phyloP scores from a whole-genome alignment of 2,888 invertebrate genomes.

The Suillia variegata region DNA sequence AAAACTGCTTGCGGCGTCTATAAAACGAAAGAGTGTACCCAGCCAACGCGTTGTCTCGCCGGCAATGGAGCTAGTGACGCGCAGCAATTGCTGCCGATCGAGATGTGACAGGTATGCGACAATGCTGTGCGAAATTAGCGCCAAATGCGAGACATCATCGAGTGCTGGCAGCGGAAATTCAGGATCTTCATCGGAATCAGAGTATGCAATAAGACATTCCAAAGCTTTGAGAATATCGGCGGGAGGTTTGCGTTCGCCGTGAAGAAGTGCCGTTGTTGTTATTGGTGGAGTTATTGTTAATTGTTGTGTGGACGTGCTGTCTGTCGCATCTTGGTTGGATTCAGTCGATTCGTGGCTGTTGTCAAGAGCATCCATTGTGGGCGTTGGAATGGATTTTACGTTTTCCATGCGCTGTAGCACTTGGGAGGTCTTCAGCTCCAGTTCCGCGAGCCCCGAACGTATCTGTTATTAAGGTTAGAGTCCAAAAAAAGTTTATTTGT shows the following conservation, averaged over 20 bases:
- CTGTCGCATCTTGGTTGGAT: conserved; percentile 8
- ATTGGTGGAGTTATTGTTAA: conserved; percentile 16
- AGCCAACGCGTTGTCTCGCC: conserved; percentile 88
- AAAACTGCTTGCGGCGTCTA: conserved; percentile 82
- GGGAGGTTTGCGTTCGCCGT: conserved; percentile 64
- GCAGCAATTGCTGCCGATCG: conserved; percentile 77
- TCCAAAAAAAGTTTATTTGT: no score
- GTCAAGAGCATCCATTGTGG: conserved; percentile 28
- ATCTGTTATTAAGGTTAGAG: conserved; percentile 57
- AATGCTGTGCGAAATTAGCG: conserved; percentile 85
- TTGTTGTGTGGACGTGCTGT: not conserved
- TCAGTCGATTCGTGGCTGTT: conserved; percentile 11
- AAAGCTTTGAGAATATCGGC: conserved; percentile 64
- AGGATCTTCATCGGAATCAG: conserved; percentile 67
- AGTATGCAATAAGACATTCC: conserved; percentile 70
- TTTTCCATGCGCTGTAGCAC: conserved; percentile 74
- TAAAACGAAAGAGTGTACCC: conserved; percentile 82
- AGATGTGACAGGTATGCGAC: conserved; percentile 85
- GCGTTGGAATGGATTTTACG: conserved; percentile 55
- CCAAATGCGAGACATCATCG: conserved; percentile 68
- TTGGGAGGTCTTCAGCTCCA: conserved; percentile 76
- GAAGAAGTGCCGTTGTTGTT: conserved; percentile 51
- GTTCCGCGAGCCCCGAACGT: conserved; percentile 68
- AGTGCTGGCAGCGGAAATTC: conserved; percentile 67
- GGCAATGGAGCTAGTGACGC: conserved; percentile 79